Base-by-base conservation (phyloP, 1,140 invertebrate species). In the Drosophila fuyamai region DNA sequence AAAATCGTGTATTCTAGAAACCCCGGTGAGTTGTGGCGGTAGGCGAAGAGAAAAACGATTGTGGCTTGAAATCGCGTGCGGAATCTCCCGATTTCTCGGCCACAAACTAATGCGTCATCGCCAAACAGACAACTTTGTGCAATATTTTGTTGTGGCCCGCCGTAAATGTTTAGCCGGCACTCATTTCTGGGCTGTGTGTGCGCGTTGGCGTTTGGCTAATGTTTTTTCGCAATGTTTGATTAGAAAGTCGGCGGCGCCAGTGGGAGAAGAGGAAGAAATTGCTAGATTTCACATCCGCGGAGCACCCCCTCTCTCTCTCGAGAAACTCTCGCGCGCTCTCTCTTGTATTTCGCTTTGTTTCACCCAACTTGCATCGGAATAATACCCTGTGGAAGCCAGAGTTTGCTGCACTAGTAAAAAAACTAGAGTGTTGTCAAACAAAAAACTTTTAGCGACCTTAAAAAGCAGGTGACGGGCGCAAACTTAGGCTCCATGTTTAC, bases 91-190 rank as follows among this genome's bases (percentile, higher is more conserved):
- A 47, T 76, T 86, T 63, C 61, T 76, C 50, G 54, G 27, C 40
- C 67, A 88, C 68, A 83, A 83, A 67, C 62, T 80, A 89, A 81
- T 88, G 84, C 84, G 84, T 88, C 84, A 88, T 89, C 80, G 68
- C 73, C 68, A 40, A 66, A 63, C 44, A 48, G 41, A 56, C 29
- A 59, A 38, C 53, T 46, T 50, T 70, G 67, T 60, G 65, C 68
- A 61, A 81, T 78, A 67, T 65, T 89, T 67, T 89, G 67, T 74
- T 77, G 66, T 44, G 56, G 50, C 10, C 10, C 32, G 32, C 14
- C 27, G 50, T 58, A 73, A 78, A 65, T 50, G 58, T 71, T 80
- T 67, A 74, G 58, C 80, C 85, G 80, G 84, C 81, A 67, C 60
- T 63, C 65, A 18, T 13, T 70, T 14, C 5, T 27, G 41, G 7